Conservation (phyloP, 2,797 vertebrate species). For the Etheostoma perlongum region DNA sequence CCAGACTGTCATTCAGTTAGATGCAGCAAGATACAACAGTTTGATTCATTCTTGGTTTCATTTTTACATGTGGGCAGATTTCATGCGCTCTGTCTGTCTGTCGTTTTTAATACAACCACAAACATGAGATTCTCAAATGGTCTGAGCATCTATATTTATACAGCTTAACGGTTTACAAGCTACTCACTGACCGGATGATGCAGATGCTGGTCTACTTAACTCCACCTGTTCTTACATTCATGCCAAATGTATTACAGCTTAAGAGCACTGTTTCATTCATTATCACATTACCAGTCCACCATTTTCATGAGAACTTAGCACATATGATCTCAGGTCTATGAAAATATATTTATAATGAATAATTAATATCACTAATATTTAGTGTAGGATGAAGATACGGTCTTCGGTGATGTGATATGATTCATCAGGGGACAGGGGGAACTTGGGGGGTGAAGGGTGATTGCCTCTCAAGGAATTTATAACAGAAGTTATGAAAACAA, state of each 20-base stretch:
- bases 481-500: constrained; percentile 11
- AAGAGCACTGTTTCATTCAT: background rate
- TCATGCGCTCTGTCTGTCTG: background rate
- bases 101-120: constrained; percentile 1
- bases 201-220: background rate
- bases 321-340: background rate
- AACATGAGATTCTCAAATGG: background rate
- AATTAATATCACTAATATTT: background rate
- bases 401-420: background rate
- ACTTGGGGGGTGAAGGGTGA: constrained; percentile 4
- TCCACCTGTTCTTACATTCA: background rate
- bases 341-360: background rate
- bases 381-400: background rate
- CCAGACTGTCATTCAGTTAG: constrained; percentile 6
- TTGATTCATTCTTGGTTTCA: constrained; percentile 41
- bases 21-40: background rate
- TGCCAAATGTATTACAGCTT: background rate
- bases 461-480: background rate
- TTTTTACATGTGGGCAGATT: constrained; percentile 9
- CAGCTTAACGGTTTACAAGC: background rate
- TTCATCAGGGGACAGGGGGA: background rate
- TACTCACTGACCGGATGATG: background rate
- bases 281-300: background rate
- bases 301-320: background rate
- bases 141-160: constrained; percentile 6